phyloP scores from a whole-genome alignment of 2,888 invertebrate genomes.

The Aporophyla nigra region DNA sequence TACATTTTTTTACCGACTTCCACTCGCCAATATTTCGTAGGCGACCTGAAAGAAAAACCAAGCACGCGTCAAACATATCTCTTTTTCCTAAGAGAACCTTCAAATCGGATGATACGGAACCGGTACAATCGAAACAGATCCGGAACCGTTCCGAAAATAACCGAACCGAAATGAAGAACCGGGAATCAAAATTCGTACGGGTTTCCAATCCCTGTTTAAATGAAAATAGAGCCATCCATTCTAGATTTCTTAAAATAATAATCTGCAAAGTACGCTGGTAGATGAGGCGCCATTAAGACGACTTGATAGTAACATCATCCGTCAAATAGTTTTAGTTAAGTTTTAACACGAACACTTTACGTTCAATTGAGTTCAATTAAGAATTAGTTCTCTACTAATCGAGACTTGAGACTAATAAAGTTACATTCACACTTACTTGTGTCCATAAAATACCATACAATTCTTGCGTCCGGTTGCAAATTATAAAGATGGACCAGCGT shows the following conservation, averaged over 20 bases:
- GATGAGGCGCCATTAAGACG: not conserved
- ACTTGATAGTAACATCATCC: slow-evolving; percentile 29
- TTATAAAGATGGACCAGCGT: not conserved
- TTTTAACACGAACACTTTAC: slow-evolving; percentile 8
- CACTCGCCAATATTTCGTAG: too few species aligned
- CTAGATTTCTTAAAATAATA: not conserved
- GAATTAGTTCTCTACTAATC: slow-evolving; percentile 1
- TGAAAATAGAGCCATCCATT: too few species aligned
- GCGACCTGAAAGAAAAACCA: too few species aligned
- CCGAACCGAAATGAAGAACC: too few species aligned
- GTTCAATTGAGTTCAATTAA: slow-evolving; percentile 37
- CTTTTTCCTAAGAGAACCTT: too few species aligned
- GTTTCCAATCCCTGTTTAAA: too few species aligned
- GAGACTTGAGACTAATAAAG: slow-evolving; percentile 1
- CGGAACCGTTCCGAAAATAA: too few species aligned
- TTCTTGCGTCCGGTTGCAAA: not conserved
- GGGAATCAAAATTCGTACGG: too few species aligned
- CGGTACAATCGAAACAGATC: too few species aligned
- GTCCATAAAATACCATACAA: not conserved
- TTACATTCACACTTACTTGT: slow-evolving; percentile 7
- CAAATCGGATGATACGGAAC: too few species aligned
- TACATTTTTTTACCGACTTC: too few species aligned
- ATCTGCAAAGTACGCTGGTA: not conserved
- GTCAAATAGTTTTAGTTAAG: slow-evolving; percentile 30
- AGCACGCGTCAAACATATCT: too few species aligned